Base-by-base conservation (phyloP, 2,888 invertebrate genomes). In the Dasysyrphus tricinctus region DNA sequence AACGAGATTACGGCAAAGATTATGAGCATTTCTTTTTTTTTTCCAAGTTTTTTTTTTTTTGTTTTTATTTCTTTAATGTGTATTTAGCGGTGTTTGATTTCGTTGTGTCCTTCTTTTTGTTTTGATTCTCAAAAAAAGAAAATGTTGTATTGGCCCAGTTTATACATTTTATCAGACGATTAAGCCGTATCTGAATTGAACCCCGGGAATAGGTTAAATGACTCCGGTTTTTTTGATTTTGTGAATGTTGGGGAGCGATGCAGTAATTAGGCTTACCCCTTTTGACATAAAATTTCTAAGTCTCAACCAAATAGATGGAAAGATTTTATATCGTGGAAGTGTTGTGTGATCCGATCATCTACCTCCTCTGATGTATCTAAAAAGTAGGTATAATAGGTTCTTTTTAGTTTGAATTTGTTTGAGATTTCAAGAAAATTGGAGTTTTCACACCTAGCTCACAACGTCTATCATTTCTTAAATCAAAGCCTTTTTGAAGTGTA, bases 41-140 rank as follows among this genome's bases (percentile, higher is more conserved):
- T 37, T 49, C 16, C 16, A 37, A 32, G n/a, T n/a, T n/a, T 24
- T 24, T 24, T 24, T 24, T 24, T 24, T 19, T 24, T 24, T 24
- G 42, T 59, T 59, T 44, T 77, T 47, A n/a, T 34, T 42, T 49
- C 37, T 69, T 78, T 51, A 85, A 81, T 81, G 73, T 70, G 65
- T 81, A 86, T 86, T 86, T 82, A 86, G 78, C 82, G 86, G 79
- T 72, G 65, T 82, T 82, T 82, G 78, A 81, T 63, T 78, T 78
- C 11, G 65, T 76, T 57, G 72, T 67, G 44, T 80, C 72, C 54
- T 79, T 75, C 54, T 32, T 77, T 82, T 79, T 86, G 78, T 82
- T 82, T 82, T 86, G 86, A 82, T 63, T 86, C 51, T 29, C 5
- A 19, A 24, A 12, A 19, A 6, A 59, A 19, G 19, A 39, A 59